These are phyloP conservation scores for Sitta carolinensis DNA, from an alignment of 2,797 vertebrate species.

Conservation along the genomic window DNA sequence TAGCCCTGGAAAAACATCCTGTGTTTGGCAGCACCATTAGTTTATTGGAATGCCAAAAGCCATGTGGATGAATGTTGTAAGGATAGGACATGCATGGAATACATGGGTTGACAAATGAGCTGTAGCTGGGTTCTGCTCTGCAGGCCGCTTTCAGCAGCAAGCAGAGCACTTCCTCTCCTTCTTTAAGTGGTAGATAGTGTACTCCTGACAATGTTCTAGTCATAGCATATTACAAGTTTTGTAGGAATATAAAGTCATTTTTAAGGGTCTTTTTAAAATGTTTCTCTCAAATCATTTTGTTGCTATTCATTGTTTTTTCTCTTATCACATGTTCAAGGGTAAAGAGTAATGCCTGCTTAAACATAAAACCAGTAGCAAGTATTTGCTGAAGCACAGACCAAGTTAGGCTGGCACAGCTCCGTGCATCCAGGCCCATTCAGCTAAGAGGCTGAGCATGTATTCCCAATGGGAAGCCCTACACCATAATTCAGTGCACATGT, in stretches of 20 bases:
- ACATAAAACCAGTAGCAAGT: background rate
- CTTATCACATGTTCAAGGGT: background rate
- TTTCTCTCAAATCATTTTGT: background rate
- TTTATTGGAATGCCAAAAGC: background rate
- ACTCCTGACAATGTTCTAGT: background rate
- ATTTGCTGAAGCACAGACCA: background rate
- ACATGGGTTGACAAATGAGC: background rate
- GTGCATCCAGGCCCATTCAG: fast-evolving
- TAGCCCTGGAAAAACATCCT: background rate
- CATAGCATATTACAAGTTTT: background rate
- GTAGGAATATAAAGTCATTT: background rate
- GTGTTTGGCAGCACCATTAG: background rate
- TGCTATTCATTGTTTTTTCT: background rate
- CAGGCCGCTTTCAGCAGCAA: background rate
- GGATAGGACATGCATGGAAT: background rate
- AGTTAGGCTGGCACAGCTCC: background rate
- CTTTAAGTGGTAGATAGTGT: background rate
- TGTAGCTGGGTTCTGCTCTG: background rate
- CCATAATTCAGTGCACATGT: fast-evolving
- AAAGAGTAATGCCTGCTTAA: background rate
- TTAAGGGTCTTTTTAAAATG: background rate
- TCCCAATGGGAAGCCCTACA: background rate
- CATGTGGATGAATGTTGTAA: background rate
- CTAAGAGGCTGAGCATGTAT: background rate
- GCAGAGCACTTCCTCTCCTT: background rate